phyloP scores from a whole-genome alignment of 2,113 vertebrate species.

The Orycteropus afer region DNA sequence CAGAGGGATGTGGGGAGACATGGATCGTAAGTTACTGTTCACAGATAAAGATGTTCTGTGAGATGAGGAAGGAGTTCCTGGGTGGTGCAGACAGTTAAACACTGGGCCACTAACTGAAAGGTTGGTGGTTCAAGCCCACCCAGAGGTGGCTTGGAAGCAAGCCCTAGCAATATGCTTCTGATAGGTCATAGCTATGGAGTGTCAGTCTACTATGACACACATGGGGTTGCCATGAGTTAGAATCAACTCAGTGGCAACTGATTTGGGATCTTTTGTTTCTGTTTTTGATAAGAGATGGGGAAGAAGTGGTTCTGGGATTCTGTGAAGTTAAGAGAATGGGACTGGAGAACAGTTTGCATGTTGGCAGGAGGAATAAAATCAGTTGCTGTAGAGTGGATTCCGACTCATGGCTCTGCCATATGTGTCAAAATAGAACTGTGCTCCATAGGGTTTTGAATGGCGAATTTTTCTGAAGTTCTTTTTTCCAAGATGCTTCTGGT shows the following conservation, averaged over 20 bases:
- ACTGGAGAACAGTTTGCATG: not conserved
- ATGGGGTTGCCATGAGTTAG: not conserved
- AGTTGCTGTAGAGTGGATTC: not conserved
- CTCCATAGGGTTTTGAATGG: not conserved
- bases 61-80: not conserved
- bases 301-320: too few relatives aligned
- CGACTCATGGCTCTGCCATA: not conserved
- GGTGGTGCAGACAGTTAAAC: not conserved
- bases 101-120: not conserved
- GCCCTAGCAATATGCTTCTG: not conserved
- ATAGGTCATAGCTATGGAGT: too few relatives aligned
- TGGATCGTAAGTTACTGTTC: not conserved
- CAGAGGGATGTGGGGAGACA: not conserved
- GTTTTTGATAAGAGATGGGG: not conserved
- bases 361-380: not conserved
- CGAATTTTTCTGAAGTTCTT: not conserved
- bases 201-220: not conserved
- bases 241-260: not conserved
- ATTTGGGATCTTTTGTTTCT: not conserved
- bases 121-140: not conserved
- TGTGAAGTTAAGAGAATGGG: not conserved
- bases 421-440: too few relatives aligned
- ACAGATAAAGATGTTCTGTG: accelerated
- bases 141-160: not conserved
- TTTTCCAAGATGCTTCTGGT: too few relatives aligned